Percentiles rank a stretch among this genome's conserved stretches.
phyloP scores from a whole-genome alignment of 2,113 vertebrate genomes.

The Catharus bicknelli region DNA sequence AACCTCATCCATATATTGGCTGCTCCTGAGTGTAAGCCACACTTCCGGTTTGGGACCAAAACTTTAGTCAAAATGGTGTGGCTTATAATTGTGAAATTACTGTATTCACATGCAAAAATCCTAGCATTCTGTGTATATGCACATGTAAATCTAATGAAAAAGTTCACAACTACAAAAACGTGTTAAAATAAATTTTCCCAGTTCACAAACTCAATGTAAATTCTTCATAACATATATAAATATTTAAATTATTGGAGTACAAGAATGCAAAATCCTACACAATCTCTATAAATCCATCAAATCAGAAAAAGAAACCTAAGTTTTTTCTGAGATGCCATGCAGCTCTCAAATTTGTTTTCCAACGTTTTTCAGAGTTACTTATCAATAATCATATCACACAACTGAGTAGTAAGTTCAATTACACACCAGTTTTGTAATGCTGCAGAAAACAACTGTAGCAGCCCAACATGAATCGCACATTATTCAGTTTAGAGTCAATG shows the following conservation, averaged over 20 bases:
- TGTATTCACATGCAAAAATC: not conserved
- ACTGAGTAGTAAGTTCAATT: not conserved
- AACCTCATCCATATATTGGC: no score
- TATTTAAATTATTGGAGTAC: not conserved
- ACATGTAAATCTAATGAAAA: not conserved
- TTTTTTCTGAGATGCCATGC: not conserved
- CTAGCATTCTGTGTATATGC: not conserved
- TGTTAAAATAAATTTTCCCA: not conserved
- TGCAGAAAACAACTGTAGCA: not conserved
- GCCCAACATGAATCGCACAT: not conserved
- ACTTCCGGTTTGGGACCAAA: no score
- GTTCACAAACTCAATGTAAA: not conserved
- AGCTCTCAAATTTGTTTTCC: not conserved
- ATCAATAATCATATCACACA: not conserved
- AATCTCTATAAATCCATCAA: not conserved
- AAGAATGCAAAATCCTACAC: not conserved
- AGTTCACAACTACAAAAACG: not conserved
- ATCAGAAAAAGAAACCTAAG: not conserved
- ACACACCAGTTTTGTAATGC: not conserved
- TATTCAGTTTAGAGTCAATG: not conserved
- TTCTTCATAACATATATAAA: not conserved
- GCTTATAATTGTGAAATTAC: no score
- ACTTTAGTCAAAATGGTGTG: no score
- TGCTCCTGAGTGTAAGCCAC: no score
- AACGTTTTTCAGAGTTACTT: not conserved